Percentiles rank a stretch among this genome's conserved stretches.
These are phyloP conservation scores for Solenodon paradoxus DNA, from an alignment of 2,113 vertebrate species.

Conservation along the genomic window DNA sequence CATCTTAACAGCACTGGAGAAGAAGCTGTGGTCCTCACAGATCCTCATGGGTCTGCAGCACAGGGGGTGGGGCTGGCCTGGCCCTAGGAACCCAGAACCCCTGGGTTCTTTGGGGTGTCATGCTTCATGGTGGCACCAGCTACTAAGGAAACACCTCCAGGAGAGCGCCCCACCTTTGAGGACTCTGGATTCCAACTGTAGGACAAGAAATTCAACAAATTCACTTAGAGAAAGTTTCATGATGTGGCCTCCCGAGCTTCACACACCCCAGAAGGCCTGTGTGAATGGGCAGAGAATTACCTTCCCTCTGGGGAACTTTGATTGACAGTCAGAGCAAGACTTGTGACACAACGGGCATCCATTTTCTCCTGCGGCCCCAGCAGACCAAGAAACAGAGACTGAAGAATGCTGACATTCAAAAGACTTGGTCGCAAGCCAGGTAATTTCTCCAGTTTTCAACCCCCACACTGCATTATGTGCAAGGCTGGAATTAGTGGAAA, in stretches of 20 bases:
- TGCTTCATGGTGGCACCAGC: background rate
- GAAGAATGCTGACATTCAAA: background rate
- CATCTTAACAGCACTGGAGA: background rate
- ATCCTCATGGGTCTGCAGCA: background rate
- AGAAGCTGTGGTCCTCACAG: background rate
- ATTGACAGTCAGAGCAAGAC: background rate
- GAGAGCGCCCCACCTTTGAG: background rate
- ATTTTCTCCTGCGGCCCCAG: background rate
- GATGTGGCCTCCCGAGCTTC: background rate
- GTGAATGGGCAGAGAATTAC: background rate
- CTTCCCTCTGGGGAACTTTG: background rate
- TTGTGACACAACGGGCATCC: background rate
- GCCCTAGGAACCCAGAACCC: background rate
- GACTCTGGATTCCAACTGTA: background rate
- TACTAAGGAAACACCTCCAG: background rate
- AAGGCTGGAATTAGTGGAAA: constrained; percentile 66
- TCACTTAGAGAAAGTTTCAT: background rate
- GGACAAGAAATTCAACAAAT: background rate
- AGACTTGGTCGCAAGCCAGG: constrained; percentile 49
- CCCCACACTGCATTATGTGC: constrained; percentile 13
- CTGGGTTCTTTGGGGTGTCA: background rate
- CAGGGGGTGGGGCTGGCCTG: background rate
- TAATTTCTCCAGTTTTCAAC: constrained; percentile 51
- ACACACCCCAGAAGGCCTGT: background rate
- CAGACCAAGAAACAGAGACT: background rate